phyloP scores from a whole-genome alignment of 1,140 invertebrate genomes.

The Drosophila pseudoobscura region DNA sequence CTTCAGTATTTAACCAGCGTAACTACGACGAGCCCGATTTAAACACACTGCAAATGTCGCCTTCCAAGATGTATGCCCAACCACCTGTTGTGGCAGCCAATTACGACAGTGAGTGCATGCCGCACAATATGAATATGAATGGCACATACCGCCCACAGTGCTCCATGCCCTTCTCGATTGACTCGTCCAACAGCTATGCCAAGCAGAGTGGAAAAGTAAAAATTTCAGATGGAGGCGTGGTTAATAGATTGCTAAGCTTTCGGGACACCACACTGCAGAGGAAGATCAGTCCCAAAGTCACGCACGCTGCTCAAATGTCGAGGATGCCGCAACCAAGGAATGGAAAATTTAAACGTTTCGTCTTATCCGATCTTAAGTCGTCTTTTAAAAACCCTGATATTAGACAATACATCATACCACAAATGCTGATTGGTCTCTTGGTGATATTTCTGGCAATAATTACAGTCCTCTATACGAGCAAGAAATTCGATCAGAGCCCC shows the following conservation, averaged over 20 bases:
- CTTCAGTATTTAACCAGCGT: constrained; percentile 15
- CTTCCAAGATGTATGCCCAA: constrained; percentile 70
- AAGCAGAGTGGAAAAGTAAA: constrained; percentile 45
- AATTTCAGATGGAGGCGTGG: constrained; percentile 59
- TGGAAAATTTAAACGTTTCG: constrained; percentile 27
- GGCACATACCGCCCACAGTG: constrained; percentile 51
- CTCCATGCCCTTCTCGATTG: constrained; percentile 33
- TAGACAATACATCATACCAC: constrained; percentile 60
- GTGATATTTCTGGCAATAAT: constrained; percentile 65
- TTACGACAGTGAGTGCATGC: constrained; percentile 62
- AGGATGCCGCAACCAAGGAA: constrained; percentile 25
- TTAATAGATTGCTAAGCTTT: constrained; percentile 70
- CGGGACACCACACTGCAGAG: constrained; percentile 60
- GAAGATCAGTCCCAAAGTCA: constrained; percentile 43
- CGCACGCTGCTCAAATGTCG: constrained; percentile 29
- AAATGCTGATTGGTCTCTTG: constrained; percentile 60
- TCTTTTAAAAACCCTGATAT: constrained; percentile 55
- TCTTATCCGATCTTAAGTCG: constrained; percentile 39
- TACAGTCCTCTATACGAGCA: constrained; percentile 59
- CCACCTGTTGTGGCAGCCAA: constrained; percentile 66
- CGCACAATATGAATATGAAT: constrained; percentile 32
- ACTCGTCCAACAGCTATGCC: constrained; percentile 36
- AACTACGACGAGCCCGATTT: constrained; percentile 37
- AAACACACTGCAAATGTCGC: constrained; percentile 24
- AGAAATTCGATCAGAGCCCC: constrained; percentile 56